Conservation (phyloP, 2,797 vertebrate genomes). For the Myripristis jacobus region DNA sequence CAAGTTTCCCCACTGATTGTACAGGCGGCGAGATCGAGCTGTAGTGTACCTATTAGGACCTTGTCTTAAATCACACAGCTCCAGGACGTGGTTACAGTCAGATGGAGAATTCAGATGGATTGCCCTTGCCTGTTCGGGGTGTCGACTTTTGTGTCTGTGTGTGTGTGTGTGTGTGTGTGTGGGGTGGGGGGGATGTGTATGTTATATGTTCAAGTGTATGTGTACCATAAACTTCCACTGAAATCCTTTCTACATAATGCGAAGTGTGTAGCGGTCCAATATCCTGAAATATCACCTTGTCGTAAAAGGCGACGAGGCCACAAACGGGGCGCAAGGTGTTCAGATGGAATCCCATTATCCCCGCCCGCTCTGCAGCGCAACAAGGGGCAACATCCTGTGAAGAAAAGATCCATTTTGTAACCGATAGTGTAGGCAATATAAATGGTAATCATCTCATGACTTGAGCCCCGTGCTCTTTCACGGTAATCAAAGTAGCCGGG, state of each 20-base stretch:
- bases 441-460: slow-evolving; percentile 68
- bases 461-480: slow-evolving; percentile 11
- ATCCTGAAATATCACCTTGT: slow-evolving; percentile 58
- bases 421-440: slow-evolving; percentile 58
- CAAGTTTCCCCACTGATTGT: slow-evolving; percentile 50
- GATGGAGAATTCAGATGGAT: slow-evolving; percentile 63
- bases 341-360: slow-evolving; percentile 70
- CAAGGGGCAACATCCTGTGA: slow-evolving; percentile 26
- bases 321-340: slow-evolving; percentile 59
- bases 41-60: slow-evolving; percentile 47
- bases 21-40: slow-evolving; percentile 30
- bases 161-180: not conserved
- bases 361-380: slow-evolving; percentile 15
- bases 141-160: not conserved
- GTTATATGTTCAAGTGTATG: slow-evolving; percentile 20
- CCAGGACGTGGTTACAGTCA: slow-evolving; percentile 41
- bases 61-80: slow-evolving; percentile 62
- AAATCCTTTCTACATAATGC: slow-evolving; percentile 33
- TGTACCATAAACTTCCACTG: slow-evolving; percentile 53
- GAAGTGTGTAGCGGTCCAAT: slow-evolving; percentile 20
- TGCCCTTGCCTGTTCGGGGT: slow-evolving; percentile 25
- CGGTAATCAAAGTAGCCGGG: slow-evolving; percentile 19
- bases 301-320: slow-evolving; percentile 55
- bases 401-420: slow-evolving; percentile 42
- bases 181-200: not conserved